Conservation (phyloP, 2,888 invertebrate species). For the Lagria hirta region DNA sequence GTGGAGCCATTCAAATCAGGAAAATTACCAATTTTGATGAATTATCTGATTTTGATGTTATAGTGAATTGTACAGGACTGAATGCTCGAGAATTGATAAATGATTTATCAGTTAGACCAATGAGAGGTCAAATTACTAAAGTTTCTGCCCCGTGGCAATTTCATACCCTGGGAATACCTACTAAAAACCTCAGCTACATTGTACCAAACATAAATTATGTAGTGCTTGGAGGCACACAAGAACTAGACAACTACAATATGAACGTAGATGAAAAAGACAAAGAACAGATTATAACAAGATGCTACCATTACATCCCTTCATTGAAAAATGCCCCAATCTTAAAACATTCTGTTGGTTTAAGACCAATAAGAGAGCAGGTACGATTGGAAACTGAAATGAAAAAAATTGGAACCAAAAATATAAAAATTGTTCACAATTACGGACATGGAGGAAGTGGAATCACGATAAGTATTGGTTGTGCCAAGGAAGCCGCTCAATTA, state of each 20-base stretch:
- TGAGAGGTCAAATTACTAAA: constrained; percentile 71
- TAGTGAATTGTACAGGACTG: constrained; percentile 81
- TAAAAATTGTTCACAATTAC: constrained; percentile 75
- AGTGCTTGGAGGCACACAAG: constrained; percentile 77
- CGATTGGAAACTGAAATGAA: constrained; percentile 65
- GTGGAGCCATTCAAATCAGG: constrained; percentile 59
- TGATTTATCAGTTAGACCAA: constrained; percentile 64
- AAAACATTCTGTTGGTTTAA: constrained; percentile 69
- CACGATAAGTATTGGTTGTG: constrained; percentile 80
- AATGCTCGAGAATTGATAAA: constrained; percentile 63
- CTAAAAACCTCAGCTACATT: constrained; percentile 62
- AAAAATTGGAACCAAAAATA: constrained; percentile 40
- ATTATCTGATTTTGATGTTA: constrained; percentile 57
- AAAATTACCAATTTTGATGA: constrained; percentile 59
- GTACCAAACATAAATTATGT: constrained; percentile 72
- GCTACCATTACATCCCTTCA: constrained; percentile 62
- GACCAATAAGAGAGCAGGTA: constrained; percentile 67
- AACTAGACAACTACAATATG: constrained; percentile 63
- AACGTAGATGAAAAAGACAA: constrained; percentile 59
- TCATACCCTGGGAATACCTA: constrained; percentile 61
- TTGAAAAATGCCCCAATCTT: constrained; percentile 59
- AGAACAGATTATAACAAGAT: constrained; percentile 64
- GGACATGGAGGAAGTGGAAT: constrained; percentile 85
- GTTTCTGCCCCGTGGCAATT: constrained; percentile 71
- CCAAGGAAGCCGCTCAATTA: constrained; percentile 64